Base-by-base conservation (phyloP, 1,140 invertebrate species). In the Drosophila ananassae region DNA sequence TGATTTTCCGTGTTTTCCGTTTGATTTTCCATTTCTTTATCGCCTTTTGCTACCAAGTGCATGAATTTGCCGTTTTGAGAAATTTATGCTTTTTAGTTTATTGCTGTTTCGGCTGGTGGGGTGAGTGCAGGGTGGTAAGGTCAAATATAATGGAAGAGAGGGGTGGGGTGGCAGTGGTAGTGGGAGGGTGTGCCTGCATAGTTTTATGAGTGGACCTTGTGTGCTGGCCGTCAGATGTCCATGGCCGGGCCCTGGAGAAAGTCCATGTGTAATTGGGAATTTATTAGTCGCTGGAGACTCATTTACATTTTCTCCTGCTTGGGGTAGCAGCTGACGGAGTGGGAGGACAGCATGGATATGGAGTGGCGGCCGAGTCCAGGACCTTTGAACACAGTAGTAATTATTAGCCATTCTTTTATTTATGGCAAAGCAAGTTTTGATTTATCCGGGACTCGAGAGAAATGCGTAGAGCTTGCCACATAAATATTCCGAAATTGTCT, bases 11-110 rank as follows among this genome's bases (percentile, higher is more conserved):
- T 87, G 82, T 85, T 81, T 87, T 74, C 56, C 71, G 52, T 87
- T 87, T 78, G 82, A 87, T 85, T 85, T 85, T 78, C 54, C 61
- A 77, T 57, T 78, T 58, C 28, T 47, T 54, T 21, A 47, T 37
- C 62, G 47, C 34, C 30, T 22, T 21, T 25, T 73, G 9, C 17
- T n/a, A 13, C 64, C 48, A 39, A 73, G 59, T 73, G 39, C 73
- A 80, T 73, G 77, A 63, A 63, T 85, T 79, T 84, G 80, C 72
- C 71, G 76, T 79, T 81, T 73, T 77, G 60, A 87, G 74, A 87
- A 87, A 85, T 85, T 75, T 87, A 84, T 84, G 81, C 81, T 84
- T 84, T 84, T 84, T 84, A 84, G 82, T 84, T 84, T 87, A 87
- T 87, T 81, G 81, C 67, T 46, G 22, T 50, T 50, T 30, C 12